Base-by-base conservation (phyloP, 2,888 invertebrate genomes). In the Camptogramma bilineatum region DNA sequence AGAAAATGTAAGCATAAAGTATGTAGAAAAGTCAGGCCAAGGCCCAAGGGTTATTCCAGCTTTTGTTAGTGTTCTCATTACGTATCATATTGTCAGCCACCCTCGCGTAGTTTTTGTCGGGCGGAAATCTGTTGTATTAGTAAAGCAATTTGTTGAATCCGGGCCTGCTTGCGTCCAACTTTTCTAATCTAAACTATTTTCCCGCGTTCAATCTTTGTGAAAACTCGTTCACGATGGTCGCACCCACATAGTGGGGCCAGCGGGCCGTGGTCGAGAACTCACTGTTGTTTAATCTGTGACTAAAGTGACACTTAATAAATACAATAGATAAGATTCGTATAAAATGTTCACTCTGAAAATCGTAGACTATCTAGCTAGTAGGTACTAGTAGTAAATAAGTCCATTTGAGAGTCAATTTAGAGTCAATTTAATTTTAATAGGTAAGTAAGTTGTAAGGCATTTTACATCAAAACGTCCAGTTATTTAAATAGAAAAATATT, bases 111-210 rank as follows among this genome's bases (percentile, higher is more conserved):
- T 54, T 86, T 88, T 86, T 86, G 74, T 71, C 73, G 77, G 74
- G 75, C 78, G 76, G 81, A 86, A 88, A 89, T 90, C 84, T 90
- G 89, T 89, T 88, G 88, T 89, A 88, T 90, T 90, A 91, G 87
- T 86, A 82, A 88, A 90, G 88, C 89, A 90, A 91, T 91, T 91
- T 91, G 88, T 90, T 84, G 51, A n/a, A 19, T 56, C 64, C 55
- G 51, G 24, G 46, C 8, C 54, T 55, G 82, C 78, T 77, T 76
- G 54, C 77, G 62, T 80, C 78, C 79, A 91, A 91, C 91, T 91
- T 91, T 91, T 91, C 91, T 91, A 88, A 91, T 91, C 90, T 90
- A 91, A 91, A 90, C 87, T 88, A 86, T 81, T 87, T 80, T 82
- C 79, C 76, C 78, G 68, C 73, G 70, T 71, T 72, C 72, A 74